A percentile compares a stretch with the other conserved stretches of the same genome.
phyloP scores from a whole-genome alignment of 2,888 invertebrate genomes.

The Thyatira batis region DNA sequence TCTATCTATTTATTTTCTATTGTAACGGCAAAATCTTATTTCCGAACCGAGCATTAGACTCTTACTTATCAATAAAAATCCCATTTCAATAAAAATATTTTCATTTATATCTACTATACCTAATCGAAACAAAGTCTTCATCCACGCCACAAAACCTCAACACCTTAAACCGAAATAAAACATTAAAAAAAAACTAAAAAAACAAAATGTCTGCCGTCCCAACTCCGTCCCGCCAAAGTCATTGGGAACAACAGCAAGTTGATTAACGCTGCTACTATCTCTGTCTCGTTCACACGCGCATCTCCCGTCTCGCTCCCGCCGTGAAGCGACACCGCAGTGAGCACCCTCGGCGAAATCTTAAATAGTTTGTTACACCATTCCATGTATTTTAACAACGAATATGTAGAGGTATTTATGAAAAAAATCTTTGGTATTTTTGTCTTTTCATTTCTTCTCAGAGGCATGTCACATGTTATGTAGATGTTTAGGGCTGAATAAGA shows the following conservation, averaged over 20 bases:
- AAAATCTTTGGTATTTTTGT: not conserved
- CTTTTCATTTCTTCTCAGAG: too few species aligned
- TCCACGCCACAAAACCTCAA: too few species aligned
- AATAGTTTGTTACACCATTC: not conserved
- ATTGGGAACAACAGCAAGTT: conserved; percentile 63
- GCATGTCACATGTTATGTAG: too few species aligned
- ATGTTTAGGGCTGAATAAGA: too few species aligned
- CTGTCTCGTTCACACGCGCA: conserved; percentile 39
- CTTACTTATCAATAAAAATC: too few species aligned
- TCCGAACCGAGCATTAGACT: too few species aligned
- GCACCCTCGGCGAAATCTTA: not conserved
- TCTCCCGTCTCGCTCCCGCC: conserved; percentile 25
- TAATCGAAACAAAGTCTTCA: not conserved
- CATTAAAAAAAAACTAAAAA: not conserved
- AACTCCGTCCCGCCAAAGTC: conserved; percentile 43
- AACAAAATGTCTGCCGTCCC: conserved; percentile 9
- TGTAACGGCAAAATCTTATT: too few species aligned
- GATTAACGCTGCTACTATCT: conserved; percentile 59
- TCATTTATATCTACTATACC: too few species aligned
- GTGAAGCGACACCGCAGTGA: conserved; percentile 5
- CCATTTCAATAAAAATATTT: too few species aligned
- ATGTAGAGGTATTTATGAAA: not conserved
- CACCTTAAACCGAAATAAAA: not conserved
- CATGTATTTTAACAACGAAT: not conserved
- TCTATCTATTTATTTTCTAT: too few species aligned